phyloP scores from a whole-genome alignment of 2,888 invertebrate species.

The Pachymerium ferrugineum region DNA sequence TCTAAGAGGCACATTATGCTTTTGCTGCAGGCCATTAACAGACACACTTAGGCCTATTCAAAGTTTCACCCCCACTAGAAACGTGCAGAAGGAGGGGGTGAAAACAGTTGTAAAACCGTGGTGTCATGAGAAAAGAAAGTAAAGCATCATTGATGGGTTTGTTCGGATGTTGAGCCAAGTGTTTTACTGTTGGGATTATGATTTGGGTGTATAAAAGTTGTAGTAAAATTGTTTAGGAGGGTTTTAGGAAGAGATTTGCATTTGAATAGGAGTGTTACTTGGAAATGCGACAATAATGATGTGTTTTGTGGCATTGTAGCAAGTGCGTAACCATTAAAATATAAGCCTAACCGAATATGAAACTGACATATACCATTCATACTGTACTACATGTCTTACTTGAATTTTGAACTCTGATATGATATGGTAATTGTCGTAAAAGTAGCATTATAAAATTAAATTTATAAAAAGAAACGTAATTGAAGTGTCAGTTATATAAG shows the following conservation, averaged over 20 bases:
- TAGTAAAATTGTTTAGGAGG: not conserved
- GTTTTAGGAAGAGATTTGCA: not conserved
- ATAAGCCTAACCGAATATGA: too few relatives aligned
- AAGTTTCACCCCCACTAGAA: not conserved
- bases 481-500: too few relatives aligned
- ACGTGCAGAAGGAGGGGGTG: not conserved
- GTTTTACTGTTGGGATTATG: not conserved
- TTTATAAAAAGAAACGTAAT: too few relatives aligned
- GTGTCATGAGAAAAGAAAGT: not conserved
- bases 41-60: conserved; percentile 27
- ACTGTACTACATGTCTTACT: too few relatives aligned
- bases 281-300: too few relatives aligned
- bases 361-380: too few relatives aligned
- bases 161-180: not conserved
- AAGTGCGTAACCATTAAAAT: too few relatives aligned
- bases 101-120: conserved; percentile 15
- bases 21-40: conserved; percentile 22
- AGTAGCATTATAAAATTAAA: too few relatives aligned
- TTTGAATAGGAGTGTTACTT: too few relatives aligned
- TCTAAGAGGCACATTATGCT: conserved; percentile 27
- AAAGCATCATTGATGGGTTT: not conserved
- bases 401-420: too few relatives aligned
- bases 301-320: too few relatives aligned
- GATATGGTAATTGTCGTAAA: too few relatives aligned
- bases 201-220: not conserved